Conservation (phyloP, 2,113 vertebrate genomes). For the Meriones unguiculatus region DNA sequence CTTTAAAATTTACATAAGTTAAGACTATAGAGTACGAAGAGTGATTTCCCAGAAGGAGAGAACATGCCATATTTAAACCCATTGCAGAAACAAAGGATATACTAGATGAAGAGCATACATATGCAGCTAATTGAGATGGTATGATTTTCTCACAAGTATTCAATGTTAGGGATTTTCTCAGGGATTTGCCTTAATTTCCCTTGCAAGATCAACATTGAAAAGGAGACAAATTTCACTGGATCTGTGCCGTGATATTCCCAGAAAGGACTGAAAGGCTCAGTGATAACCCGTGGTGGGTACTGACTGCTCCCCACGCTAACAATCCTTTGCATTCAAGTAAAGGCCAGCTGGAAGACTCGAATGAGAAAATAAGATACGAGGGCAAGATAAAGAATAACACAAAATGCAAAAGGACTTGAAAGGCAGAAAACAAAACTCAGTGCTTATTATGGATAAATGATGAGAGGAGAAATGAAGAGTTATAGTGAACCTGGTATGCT, state of each 20-base stretch:
- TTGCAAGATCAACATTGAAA: conserved; percentile 23
- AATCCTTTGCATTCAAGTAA: not conserved
- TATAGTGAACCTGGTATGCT: not conserved
- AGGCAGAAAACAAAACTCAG: not conserved
- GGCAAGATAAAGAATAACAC: not conserved
- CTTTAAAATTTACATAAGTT: conserved; percentile 37
- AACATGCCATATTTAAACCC: conserved; percentile 5
- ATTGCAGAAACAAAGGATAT: not conserved
- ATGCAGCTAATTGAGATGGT: not conserved
- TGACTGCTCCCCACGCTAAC: accelerated
- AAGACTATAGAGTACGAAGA: conserved; percentile 21
- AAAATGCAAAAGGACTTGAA: not conserved
- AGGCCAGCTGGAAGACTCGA: not conserved
- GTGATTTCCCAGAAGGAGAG: conserved; percentile 37
- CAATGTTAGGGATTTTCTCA: not conserved
- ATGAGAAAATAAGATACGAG: not conserved
- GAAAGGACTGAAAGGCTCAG: not conserved
- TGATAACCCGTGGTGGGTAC: not conserved
- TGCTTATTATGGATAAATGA: not conserved
- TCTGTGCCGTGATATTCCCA: not conserved
- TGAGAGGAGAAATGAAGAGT: not conserved
- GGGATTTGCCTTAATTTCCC: not conserved
- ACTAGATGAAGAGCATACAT: not conserved
- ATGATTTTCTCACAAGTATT: not conserved
- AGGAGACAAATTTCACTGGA: not conserved